Percentiles rank a stretch among this genome's conserved stretches.
Evolutionary conservation across 1,140 invertebrate species (phyloP).

Genomic region (Caligus rogercresseyi): DNA sequence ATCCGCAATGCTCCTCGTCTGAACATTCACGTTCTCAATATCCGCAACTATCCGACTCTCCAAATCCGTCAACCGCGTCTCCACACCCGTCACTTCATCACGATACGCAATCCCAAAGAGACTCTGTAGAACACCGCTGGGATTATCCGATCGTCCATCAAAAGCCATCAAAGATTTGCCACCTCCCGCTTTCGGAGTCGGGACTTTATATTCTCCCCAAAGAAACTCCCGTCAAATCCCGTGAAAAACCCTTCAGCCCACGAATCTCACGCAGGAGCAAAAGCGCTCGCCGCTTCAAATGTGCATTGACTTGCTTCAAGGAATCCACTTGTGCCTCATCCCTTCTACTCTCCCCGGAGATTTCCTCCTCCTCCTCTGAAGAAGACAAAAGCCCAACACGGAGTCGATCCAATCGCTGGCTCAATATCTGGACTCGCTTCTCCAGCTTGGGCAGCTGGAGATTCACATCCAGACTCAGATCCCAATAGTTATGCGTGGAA

Average conservation of each 20-base stretch:
- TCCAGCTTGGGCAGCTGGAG: conserved; percentile 1
- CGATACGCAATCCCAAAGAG: conserved; percentile 12
- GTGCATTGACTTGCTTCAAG: background rate
- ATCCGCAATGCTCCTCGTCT: background rate
- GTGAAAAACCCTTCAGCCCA: background rate
- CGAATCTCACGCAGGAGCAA: background rate
- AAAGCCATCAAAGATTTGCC: background rate
- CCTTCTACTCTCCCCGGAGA: background rate
- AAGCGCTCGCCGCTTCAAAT: background rate
- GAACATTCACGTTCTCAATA: background rate
- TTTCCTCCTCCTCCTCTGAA: background rate
- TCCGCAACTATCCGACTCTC: background rate
- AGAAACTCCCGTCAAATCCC: background rate
- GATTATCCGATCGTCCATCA: background rate
- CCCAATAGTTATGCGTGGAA: conserved; percentile 14
- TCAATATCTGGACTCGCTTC: background rate
- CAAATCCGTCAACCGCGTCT: background rate
- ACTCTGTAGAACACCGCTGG: conserved; percentile 6
- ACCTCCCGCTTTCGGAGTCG: background rate
- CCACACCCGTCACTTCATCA: background rate
- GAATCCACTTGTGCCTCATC: background rate
- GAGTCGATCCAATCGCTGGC: background rate
- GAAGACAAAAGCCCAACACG: background rate
- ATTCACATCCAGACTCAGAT: background rate
- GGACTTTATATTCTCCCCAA: background rate